These are phyloP conservation scores for Lanius collurio DNA, from an alignment of 2,113 vertebrate genomes.

Conservation along the genomic window DNA sequence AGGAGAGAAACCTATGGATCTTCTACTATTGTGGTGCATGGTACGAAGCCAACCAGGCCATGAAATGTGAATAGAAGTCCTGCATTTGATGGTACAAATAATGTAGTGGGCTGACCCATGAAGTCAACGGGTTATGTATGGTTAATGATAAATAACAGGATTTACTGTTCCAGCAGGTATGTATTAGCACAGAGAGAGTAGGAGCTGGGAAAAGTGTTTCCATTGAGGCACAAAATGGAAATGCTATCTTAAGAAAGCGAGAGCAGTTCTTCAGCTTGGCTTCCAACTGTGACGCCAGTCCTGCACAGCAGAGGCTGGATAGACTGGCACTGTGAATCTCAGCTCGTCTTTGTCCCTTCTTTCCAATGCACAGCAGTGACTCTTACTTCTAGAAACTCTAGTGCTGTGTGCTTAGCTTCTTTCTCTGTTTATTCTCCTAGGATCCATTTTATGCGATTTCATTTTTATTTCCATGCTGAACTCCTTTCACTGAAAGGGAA, in stretches of 20 bases:
- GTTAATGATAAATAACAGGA: background rate
- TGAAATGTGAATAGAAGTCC: background rate
- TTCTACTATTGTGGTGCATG: rapidly evolving
- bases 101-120: background rate
- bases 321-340: background rate
- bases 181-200: slow-evolving; percentile 8
- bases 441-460: background rate
- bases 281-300: slow-evolving; percentile 51
- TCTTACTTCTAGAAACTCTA: background rate
- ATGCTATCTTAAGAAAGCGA: slow-evolving; percentile 45
- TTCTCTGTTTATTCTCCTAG: slow-evolving; percentile 9
- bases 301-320: slow-evolving; percentile 5
- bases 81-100: background rate
- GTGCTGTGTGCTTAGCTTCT: background rate
- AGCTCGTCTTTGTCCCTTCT: background rate
- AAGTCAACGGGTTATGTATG: background rate
- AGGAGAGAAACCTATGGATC: background rate
- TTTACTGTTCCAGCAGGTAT: slow-evolving; percentile 7
- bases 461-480: background rate
- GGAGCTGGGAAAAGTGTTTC: slow-evolving; percentile 20
- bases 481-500: slow-evolving; percentile 12
- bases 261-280: slow-evolving; percentile 15
- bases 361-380: background rate
- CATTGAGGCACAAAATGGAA: slow-evolving; percentile 44
- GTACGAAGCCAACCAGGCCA: background rate